Base-by-base conservation (phyloP, 2,888 invertebrate species). In the Melanostoma scalare region DNA sequence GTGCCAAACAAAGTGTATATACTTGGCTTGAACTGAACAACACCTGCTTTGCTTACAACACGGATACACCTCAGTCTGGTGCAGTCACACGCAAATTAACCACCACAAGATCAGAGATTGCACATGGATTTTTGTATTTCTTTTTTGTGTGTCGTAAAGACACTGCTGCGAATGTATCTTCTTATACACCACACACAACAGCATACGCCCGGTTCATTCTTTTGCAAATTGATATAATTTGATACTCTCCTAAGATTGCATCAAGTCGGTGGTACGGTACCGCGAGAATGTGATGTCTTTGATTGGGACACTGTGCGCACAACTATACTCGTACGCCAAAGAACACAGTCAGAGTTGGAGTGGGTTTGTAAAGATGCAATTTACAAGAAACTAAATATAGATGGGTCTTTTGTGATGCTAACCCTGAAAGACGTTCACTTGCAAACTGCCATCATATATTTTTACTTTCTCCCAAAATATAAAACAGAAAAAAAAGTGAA, bases 41-140 rank as follows among this genome's bases (percentile, higher is more conserved):
- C 82, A 82, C 82, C 65, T 77, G 77, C 73, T 78, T 60, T 50
- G 73, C 73, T 74, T 78, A 61, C 73, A 76, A 81, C 81, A 76
- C 81, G 76, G 76, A 81, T 76, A 67, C 61, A 81, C 65, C 36
- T 58, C 36, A 73, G 63, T 68, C 35, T 69, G 6, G 60, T 48
- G 63, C 63, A 48, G 63, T 68, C 73, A 63, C 77, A 82, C 69
- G 77, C 77, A 82, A 73, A 78, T 82, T 74, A 69, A 82, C 77
- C 63, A 50, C 20, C 77, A 69, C 73, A 77, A 55, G 67, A 72
- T 72, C 72, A 30, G 31, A 56, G 50, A 77, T 82, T 77, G 76
- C 77, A 46, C 48, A 74, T 52, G 68, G 42, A 69, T 65, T 20
- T 48, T 30, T 63, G 20, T 20, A 20, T 20, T 20, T 20, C 20